Conservation (phyloP, 2,113 vertebrate genomes). For the Alligator sinensis region DNA sequence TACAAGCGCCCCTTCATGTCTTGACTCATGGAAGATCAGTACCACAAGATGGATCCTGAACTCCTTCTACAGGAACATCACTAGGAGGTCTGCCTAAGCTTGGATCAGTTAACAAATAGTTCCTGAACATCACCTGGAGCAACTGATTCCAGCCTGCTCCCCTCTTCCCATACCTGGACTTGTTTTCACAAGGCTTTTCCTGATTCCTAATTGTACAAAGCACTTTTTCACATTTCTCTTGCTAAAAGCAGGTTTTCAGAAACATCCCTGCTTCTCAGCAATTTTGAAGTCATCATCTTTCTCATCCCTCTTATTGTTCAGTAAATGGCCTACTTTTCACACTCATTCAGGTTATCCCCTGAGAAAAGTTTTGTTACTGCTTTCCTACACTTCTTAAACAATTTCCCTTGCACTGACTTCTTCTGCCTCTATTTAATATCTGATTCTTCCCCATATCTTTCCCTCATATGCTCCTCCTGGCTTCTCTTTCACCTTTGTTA, state of each 20-base stretch:
- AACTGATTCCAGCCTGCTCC: neutral
- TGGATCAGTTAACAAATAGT: neutral
- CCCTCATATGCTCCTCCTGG: neutral
- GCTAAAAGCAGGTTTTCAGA: constrained; percentile 47
- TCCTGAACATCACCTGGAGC: neutral
- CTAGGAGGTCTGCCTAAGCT: too few species aligned
- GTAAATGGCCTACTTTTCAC: constrained; percentile 69
- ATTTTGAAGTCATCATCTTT: constrained; percentile 42
- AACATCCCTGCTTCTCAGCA: constrained; percentile 47
- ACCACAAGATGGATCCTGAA: too few species aligned
- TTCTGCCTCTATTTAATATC: constrained; percentile 1
- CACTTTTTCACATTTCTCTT: constrained; percentile 46
- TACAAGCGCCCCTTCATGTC: too few species aligned
- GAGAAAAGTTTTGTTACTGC: neutral
- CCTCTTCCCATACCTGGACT: neutral
- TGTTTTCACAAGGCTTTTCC: constrained; percentile 52
- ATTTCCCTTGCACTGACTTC: neutral
- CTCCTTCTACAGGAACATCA: too few species aligned
- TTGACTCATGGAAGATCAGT: too few species aligned
- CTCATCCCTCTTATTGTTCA: constrained; percentile 60
- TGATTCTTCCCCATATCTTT: constrained; percentile 1
- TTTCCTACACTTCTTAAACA: constrained; percentile 46
- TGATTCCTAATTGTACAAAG: constrained; percentile 67
- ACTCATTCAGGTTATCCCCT: too few species aligned
- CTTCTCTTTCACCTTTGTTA: neutral